Evolutionary conservation across 2,888 invertebrate genomes (phyloP), one percentile per base, ranked within the genome.

Genomic region (Meiosimyza decipiens): DNA sequence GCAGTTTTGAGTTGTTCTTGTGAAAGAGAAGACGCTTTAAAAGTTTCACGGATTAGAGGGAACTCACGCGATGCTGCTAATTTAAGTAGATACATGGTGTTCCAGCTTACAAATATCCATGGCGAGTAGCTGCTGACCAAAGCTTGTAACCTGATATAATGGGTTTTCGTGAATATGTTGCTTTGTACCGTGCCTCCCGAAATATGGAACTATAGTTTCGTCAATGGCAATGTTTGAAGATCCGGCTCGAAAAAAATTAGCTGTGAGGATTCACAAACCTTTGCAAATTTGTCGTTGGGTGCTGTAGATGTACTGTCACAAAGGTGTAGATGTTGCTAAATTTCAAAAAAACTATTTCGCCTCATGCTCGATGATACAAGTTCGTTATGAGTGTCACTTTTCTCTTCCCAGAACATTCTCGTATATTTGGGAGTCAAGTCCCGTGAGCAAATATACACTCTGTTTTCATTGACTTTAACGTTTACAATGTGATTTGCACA

Each of bases 401-500:
- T 63, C 60, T 54, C 59, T 73, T 73, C 69, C 63, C 73, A 75
- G 51, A 72, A 75, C 71, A 76, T 75, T 72, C 71, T 60, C 74
- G 71, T 73, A 15, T 67, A 74, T 28, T 73, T 76, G n/a, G 66
- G 73, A 40, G 75, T 74, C 69, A 75, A 71, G 54, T 51, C 73
- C 33, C 59, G 60, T 72, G n/a, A n/a, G n/a, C n/a, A n/a, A 63
- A 74, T 73, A 52, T 67, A 75, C 68, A 72, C 68, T 60, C 65
- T 73, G 33, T 70, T 72, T 71, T 75, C 75, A 54, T 72, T 18
- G 16, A 16, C 49, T 16, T 18, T 55, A 13, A 59, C 59, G 40
- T 65, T 71, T 52, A 74, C 52, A 28, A 55, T 57, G 67, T 75
- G 72, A 64, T 73, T 73, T 65, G 69, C 50, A 74, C 33, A 50